Percentiles rank a stretch among this genome's conserved stretches.
Conservation (phyloP, 2,797 vertebrate genomes). For the Hafferia zeledoni region DNA sequence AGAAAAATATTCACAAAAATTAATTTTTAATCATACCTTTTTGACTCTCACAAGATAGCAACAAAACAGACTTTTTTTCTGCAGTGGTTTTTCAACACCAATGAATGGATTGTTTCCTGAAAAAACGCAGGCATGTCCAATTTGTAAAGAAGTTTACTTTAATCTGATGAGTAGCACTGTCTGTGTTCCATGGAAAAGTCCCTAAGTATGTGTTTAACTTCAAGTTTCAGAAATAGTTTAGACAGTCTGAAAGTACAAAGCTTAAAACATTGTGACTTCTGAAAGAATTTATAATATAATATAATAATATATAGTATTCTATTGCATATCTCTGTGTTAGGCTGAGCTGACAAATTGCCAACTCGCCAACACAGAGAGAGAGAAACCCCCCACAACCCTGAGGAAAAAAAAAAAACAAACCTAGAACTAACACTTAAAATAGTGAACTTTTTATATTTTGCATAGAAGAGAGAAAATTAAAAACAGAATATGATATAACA, state of each 20-base stretch:
- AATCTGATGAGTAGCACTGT: background rate
- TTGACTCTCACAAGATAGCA: background rate
- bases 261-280: background rate
- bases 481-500: no score
- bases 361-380: no score
- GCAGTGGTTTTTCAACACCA: background rate
- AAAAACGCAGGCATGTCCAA: background rate
- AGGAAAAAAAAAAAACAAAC: no score
- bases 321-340: background rate
- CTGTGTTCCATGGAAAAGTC: background rate
- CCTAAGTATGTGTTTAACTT: background rate
- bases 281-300: background rate
- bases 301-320: background rate
- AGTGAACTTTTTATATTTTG: no score
- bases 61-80: background rate
- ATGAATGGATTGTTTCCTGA: background rate
- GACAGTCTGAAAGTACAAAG: background rate
- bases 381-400: no score
- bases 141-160: background rate
- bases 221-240: background rate
- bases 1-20: background rate
- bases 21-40: background rate
- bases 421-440: no score
- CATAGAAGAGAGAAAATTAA: no score
- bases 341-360: no score